phyloP scores from a whole-genome alignment of 2,888 invertebrate species.

The Ormyrus rosae region DNA sequence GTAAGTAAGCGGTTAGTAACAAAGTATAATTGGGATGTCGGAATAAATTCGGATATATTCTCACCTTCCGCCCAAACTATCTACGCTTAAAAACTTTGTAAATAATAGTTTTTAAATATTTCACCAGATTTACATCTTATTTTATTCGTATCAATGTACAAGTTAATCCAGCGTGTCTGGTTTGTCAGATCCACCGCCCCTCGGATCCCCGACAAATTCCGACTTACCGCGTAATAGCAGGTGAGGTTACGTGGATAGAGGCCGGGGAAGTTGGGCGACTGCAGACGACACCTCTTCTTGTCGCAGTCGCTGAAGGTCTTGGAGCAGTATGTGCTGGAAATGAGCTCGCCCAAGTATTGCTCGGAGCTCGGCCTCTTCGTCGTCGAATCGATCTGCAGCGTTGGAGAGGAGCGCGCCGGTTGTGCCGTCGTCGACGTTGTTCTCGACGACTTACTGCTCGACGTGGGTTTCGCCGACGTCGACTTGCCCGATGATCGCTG shows the following conservation, averaged over 20 bases:
- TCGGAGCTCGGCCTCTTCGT: slow-evolving; percentile 76
- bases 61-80: too few species aligned
- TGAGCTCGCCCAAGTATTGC: slow-evolving; percentile 90
- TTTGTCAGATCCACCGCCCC: too few species aligned
- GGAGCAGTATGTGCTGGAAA: slow-evolving; percentile 94
- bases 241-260: slow-evolving; percentile 95
- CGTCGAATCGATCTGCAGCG: slow-evolving; percentile 67
- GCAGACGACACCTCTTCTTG: slow-evolving; percentile 91
- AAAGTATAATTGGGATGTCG: too few species aligned
- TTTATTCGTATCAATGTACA: too few species aligned
- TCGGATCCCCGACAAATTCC: background rate
- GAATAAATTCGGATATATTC: too few species aligned
- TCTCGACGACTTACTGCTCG: slow-evolving; percentile 6
- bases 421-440: slow-evolving; percentile 8
- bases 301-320: slow-evolving; percentile 95
- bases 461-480: background rate
- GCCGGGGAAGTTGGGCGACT: slow-evolving; percentile 95
- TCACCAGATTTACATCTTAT: too few species aligned
- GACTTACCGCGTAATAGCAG: slow-evolving; percentile 91
- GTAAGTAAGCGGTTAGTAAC: too few species aligned
- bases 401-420: slow-evolving; percentile 49
- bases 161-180: too few species aligned
- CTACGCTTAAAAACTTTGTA: too few species aligned
- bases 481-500: slow-evolving; percentile 15
- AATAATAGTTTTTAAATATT: too few species aligned